Evolutionary conservation across 2,113 vertebrate genomes (phyloP).

Genomic region (Neogobius melanostomus): DNA sequence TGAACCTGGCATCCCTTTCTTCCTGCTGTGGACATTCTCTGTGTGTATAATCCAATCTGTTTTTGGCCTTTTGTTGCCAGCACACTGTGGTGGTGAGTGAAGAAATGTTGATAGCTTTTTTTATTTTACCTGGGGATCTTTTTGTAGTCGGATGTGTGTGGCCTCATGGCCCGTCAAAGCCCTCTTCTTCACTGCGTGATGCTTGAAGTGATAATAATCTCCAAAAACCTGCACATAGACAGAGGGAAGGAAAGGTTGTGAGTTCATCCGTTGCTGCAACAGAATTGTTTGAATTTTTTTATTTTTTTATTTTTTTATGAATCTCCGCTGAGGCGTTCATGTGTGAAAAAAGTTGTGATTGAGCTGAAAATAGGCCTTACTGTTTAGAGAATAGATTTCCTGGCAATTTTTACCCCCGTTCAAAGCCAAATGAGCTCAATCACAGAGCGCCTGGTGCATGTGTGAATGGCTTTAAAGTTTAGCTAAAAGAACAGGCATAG

Average conservation of each 20-base stretch:
- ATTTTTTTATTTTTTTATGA: no score
- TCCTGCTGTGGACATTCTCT: slow-evolving; percentile 22
- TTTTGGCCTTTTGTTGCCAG: slow-evolving; percentile 53
- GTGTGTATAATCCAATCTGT: slow-evolving; percentile 50
- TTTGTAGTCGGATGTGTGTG: slow-evolving; percentile 81
- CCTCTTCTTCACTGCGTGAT: slow-evolving; percentile 85
- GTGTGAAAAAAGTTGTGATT: neutral
- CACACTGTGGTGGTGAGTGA: slow-evolving; percentile 25
- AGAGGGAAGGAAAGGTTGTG: slow-evolving; percentile 41
- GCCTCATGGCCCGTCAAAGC: slow-evolving; percentile 82
- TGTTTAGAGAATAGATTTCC: neutral
- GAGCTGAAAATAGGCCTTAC: slow-evolving; percentile 9
- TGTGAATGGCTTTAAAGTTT: neutral
- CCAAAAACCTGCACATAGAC: slow-evolving; percentile 85
- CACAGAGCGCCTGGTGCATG: neutral
- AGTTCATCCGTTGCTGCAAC: slow-evolving; percentile 40
- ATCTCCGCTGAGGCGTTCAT: slow-evolving; percentile 30
- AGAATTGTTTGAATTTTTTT: neutral
- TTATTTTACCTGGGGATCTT: slow-evolving; percentile 84
- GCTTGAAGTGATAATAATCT: slow-evolving; percentile 93
- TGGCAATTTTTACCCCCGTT: neutral
- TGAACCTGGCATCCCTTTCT: slow-evolving; percentile 35
- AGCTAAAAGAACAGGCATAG: neutral
- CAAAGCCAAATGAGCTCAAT: slow-evolving; percentile 6
- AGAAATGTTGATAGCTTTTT: slow-evolving; percentile 16